phyloP scores from a whole-genome alignment of 2,888 invertebrate species.

The Polyommatus iphigenia region DNA sequence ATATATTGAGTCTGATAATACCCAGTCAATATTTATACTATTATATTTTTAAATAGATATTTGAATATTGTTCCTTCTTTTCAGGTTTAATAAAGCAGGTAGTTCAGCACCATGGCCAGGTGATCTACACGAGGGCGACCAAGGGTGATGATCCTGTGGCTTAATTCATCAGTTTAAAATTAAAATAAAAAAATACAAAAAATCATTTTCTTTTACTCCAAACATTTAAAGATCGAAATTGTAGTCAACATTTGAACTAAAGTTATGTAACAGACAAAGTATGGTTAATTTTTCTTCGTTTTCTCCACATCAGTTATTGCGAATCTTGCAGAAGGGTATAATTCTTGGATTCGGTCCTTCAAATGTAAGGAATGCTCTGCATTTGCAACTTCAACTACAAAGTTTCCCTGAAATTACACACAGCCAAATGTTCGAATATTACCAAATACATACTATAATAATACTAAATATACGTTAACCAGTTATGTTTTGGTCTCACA shows the following conservation, averaged over 20 bases:
- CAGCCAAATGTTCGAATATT: not conserved
- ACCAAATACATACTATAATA: too few relatives aligned
- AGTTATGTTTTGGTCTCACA: too few relatives aligned
- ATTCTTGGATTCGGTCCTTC: slow-evolving; percentile 58
- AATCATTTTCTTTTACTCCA: slow-evolving; percentile 18
- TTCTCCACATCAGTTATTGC: slow-evolving; percentile 58
- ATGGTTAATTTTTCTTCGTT: slow-evolving; percentile 41
- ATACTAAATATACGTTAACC: too few relatives aligned
- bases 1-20: slow-evolving; percentile 82
- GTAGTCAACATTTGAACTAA: too few relatives aligned
- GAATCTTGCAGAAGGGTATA: slow-evolving; percentile 64
- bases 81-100: slow-evolving; percentile 96
- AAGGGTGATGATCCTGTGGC: slow-evolving; percentile 94
- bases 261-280: not conserved
- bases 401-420: slow-evolving; percentile 61
- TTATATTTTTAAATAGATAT: not conserved
- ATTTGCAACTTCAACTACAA: slow-evolving; percentile 68
- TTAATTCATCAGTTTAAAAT: slow-evolving; percentile 79
- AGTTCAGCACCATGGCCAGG: slow-evolving; percentile 96
- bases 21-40: not conserved
- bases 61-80: slow-evolving; percentile 43
- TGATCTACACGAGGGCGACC: slow-evolving; percentile 97
- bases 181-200: slow-evolving; percentile 55
- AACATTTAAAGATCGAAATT: not conserved
- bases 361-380: slow-evolving; percentile 62